Evolutionary conservation across 2,113 vertebrate species (phyloP), one percentile per base, ranked within the genome.

Genomic region (Hippocampus barbouri): DNA sequence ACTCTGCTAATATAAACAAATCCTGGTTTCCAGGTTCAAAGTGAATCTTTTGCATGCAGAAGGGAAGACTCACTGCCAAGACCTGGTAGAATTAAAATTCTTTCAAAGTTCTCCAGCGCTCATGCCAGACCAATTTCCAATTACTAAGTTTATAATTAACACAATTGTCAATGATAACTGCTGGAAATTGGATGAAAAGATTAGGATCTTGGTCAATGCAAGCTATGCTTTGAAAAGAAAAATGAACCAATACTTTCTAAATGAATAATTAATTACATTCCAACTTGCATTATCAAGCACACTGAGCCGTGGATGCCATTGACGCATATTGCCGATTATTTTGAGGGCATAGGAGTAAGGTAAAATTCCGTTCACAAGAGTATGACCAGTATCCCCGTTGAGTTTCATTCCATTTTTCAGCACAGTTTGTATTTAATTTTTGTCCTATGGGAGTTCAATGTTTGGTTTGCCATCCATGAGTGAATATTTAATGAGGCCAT

Each of bases 1-100:
- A 92, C 91, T 90, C 34, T 86, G 88, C 86, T 47, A 82, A 91
- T 82, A 89, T 83, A 91, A 92, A 92, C 88, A 90, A 83, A 89
- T 85, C 79, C 74, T 90, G 84, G 88, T 90, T 87, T 83, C 75
- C 60, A 21, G 70, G 79, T 83, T 89, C 75, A 83, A 47, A 45
- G 45, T 43, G 78, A 73, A 72, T 53, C 73, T 72, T 79, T 45
- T 69, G 79, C 78, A 89, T 84, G 75, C 74, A 77, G 59, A 88
- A 62, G 62, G 57, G 54, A 27, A 70, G 68, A 2, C 69, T 77
- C 66, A 51, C 3, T 43, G 59, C 65, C 67, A 27, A 79, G 1
- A 25, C 11, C 16, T 0, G 2, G 2, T 30, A 6, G 25, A 30
- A 34, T 61, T 74, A 51, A 82, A 23, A 79, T 68, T 49, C n/a